A percentile compares a stretch with the other conserved stretches of the same genome.
These are phyloP conservation scores for Scotopteryx bipunctaria DNA, from an alignment of 2,888 invertebrate genomes.

Conservation along the genomic window DNA sequence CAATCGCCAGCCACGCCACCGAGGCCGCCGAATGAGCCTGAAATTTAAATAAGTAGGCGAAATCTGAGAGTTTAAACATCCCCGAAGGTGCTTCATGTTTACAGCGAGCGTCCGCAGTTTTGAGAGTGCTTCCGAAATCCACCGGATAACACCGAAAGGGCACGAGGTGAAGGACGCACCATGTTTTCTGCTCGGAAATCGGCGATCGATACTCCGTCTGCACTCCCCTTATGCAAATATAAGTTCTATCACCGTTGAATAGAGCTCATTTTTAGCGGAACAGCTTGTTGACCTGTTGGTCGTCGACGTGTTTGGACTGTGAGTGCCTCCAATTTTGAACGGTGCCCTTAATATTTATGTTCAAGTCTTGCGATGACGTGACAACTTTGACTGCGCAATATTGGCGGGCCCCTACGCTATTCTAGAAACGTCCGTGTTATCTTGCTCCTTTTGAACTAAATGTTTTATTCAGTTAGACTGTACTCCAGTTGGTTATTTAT, in stretches of 20 bases:
- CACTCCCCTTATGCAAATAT: constrained; percentile 36
- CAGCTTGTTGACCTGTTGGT: constrained; percentile 55
- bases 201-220: constrained; percentile 67
- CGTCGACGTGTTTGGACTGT: constrained; percentile 49
- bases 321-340: constrained; percentile 46
- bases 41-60: constrained; percentile 4
- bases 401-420: constrained; percentile 6
- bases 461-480: constrained; percentile 9
- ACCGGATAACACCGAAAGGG: constrained; percentile 62
- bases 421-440: constrained; percentile 19
- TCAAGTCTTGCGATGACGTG: constrained; percentile 45
- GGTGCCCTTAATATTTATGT: constrained; percentile 46
- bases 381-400: constrained; percentile 22
- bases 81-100: not conserved
- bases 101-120: constrained; percentile 10
- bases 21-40: not conserved
- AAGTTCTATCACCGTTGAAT: constrained; percentile 32
- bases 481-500: too few relatives aligned
- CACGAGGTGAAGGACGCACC: constrained; percentile 76
- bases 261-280: constrained; percentile 24
- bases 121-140: constrained; percentile 45
- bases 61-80: constrained; percentile 3
- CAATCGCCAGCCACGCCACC: too few relatives aligned
- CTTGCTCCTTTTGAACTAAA: constrained; percentile 8
- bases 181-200: constrained; percentile 50